Base-by-base conservation (phyloP, 2,888 invertebrate species). In the Drosophila sordidapex region DNA sequence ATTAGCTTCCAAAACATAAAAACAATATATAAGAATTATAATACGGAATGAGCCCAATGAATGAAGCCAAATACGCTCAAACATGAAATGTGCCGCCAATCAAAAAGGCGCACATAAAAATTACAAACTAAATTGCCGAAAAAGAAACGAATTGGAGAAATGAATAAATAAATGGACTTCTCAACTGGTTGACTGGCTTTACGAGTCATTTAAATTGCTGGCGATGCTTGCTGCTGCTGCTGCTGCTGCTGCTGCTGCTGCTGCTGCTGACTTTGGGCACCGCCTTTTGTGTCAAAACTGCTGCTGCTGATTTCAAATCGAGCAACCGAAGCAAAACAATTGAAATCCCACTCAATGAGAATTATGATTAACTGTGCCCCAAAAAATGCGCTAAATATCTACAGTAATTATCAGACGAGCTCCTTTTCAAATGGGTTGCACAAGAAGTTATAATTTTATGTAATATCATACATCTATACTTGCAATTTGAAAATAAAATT, bases 231-330 rank as follows among this genome's bases (percentile, higher is more conserved):
- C 21, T 35, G 11, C 25, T 46, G 31, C 27, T 65, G 11, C 36
- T 54, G 59, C 4, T 25, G 25, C 25, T 43, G 15, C 29, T 46
- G 8, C 27, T 27, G 5, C 27, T 21, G 27, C 27, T 36, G 15
- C 25, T 46, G 6, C 27, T 54, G 18, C 38, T 57, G 63, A n/a
- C 35, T 74, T 67, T 56, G 25, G 71, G 74, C 43, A 74, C 90
- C 87, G 87, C 87, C 87, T 83, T 69, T 89, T 79, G 86, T 88
- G 87, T 88, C 87, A 88, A 77, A 88, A 90, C 90, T 85, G 79
- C 67, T 49, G 27, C 79, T 82, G 87, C 90, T 90, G 87, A 88
- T 88, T 90, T 89, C 57, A 63, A 69, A 54, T 60, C 60, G 52
- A 43, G 62, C 57, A 48, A 59, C 51, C 61, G 64, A 66, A 69